These are phyloP conservation scores for Gymnopithys bicolor DNA, from an alignment of 2,797 vertebrate species.

Conservation along the genomic window DNA sequence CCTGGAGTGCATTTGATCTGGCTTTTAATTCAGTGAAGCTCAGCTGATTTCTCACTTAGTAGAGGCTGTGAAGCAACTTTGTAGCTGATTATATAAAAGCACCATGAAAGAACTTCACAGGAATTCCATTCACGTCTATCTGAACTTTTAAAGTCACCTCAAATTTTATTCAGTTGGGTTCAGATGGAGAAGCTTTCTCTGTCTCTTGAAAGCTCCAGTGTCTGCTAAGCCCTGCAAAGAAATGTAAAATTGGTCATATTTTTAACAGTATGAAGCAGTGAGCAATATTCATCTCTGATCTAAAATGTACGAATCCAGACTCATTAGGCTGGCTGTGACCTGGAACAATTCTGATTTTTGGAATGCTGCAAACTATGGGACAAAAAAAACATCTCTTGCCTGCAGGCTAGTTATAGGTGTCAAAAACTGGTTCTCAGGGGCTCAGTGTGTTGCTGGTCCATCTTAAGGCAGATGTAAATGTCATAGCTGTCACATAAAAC, in stretches of 20 bases:
- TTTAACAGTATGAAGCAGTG: constrained; percentile 22
- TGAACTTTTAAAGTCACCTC: constrained; percentile 47
- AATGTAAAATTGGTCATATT: constrained; percentile 27
- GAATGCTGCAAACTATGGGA: background rate
- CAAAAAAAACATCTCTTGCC: background rate
- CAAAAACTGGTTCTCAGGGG: background rate
- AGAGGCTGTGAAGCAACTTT: constrained; percentile 51
- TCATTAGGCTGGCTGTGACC: constrained; percentile 3
- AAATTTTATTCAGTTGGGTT: constrained; percentile 23
- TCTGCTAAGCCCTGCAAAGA: constrained; percentile 16
- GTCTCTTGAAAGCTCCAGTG: background rate
- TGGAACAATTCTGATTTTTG: constrained; percentile 29
- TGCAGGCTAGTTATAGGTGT: background rate
- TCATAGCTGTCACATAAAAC: background rate
- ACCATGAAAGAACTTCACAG: constrained; percentile 23
- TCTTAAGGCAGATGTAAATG: background rate
- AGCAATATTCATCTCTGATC: constrained; percentile 9
- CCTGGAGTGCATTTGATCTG: constrained; percentile 26
- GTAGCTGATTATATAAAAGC: constrained; percentile 42
- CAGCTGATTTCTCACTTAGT: constrained; percentile 50
- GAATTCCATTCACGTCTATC: constrained; percentile 1
- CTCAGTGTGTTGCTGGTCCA: background rate
- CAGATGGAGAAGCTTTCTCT: background rate
- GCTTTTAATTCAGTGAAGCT: constrained; percentile 56
- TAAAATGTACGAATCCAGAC: constrained; percentile 5